phyloP scores from a whole-genome alignment of 2,113 vertebrate genomes.

The Lethenteron camtschaticum region DNA sequence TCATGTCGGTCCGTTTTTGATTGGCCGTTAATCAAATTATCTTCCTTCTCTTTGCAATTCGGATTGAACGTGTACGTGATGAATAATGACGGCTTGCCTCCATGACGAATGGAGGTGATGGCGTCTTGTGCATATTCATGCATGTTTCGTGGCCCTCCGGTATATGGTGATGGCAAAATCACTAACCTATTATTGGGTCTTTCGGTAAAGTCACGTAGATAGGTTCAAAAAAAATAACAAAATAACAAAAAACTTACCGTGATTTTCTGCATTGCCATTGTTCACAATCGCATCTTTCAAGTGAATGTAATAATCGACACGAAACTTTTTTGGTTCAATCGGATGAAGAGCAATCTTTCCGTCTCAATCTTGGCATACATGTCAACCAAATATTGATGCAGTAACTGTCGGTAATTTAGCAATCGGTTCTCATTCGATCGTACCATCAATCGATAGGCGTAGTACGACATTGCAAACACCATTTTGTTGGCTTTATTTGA shows the following conservation, averaged over 20 bases:
- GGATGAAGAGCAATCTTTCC: background rate
- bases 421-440: background rate
- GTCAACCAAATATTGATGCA: background rate
- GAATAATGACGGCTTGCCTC: background rate
- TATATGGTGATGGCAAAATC: background rate
- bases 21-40: background rate
- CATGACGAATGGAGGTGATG: background rate
- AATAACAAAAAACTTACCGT: too few relatives aligned
- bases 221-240: too few relatives aligned
- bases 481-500: background rate
- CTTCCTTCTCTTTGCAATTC: background rate
- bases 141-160: background rate
- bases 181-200: too few relatives aligned
- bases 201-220: too few relatives aligned
- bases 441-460: background rate
- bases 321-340: background rate
- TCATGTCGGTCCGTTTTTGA: background rate
- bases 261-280: background rate
- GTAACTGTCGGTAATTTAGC: background rate
- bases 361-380: background rate
- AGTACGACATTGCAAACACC: background rate
- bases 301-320: background rate
- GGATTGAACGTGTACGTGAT: background rate
- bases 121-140: background rate
- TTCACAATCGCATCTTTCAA: background rate